A percentile compares a stretch with the other conserved stretches of the same genome.
Evolutionary conservation across 2,888 invertebrate species (phyloP).

Genomic region (Minunthozetes semirufus): DNA sequence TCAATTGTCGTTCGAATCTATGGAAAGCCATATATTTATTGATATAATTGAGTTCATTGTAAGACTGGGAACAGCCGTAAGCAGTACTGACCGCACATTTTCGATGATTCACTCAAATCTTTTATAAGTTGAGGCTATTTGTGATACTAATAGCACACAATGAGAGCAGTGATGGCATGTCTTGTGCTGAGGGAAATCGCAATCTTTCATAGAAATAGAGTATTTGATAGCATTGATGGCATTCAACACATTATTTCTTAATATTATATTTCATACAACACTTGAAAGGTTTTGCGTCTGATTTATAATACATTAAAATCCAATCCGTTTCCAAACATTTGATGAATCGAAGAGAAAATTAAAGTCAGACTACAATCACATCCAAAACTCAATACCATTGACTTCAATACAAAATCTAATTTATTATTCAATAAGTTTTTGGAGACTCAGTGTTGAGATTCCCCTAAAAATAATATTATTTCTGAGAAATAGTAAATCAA

Average conservation of each 20-base stretch:
- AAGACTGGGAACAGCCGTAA: not conserved
- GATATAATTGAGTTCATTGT: slow-evolving; percentile 11
- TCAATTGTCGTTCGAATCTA: not conserved
- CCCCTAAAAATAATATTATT: slow-evolving; percentile 1
- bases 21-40: slow-evolving; percentile 8
- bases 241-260: not conserved
- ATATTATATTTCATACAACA: slow-evolving; percentile 4
- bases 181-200: not conserved
- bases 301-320: slow-evolving; percentile 6
- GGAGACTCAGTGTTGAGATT: not conserved
- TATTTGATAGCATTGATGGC: not conserved
- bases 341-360: slow-evolving; percentile 3
- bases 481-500: not conserved
- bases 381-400: not conserved
- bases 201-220: not conserved
- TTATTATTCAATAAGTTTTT: slow-evolving; percentile 14
- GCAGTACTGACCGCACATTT: slow-evolving; percentile 23
- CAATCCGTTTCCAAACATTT: slow-evolving; percentile 13
- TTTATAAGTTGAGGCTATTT: slow-evolving; percentile 16
- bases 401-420: not conserved
- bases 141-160: slow-evolving; percentile 16
- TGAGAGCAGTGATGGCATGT: not conserved
- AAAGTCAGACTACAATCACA: not conserved
- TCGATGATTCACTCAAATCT: slow-evolving; percentile 11
- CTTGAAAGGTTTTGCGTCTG: not conserved